These are phyloP conservation scores for Euura saliciscinereae DNA, from an alignment of 1,140 invertebrate genomes.

Conservation along the genomic window DNA sequence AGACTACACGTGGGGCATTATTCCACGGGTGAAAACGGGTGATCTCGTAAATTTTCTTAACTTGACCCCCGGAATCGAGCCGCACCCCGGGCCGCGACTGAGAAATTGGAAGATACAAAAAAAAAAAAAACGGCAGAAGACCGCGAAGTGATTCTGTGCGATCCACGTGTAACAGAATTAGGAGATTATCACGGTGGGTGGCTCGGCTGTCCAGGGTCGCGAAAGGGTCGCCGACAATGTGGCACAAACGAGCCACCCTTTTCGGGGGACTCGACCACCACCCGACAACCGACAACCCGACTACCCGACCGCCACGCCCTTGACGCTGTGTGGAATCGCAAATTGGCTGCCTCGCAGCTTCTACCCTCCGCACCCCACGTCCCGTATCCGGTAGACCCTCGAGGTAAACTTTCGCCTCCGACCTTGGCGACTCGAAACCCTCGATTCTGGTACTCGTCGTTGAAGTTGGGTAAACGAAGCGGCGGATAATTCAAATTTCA, in stretches of 20 bases:
- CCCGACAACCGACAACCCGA: slow-evolving; percentile 30
- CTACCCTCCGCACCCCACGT: slow-evolving; percentile 6
- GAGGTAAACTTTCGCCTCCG: neutral
- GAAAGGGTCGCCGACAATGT: slow-evolving; percentile 40
- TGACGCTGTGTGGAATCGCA: slow-evolving; percentile 42
- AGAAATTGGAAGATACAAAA: too few species aligned
- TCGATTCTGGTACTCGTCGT: too few species aligned
- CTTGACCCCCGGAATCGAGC: too few species aligned
- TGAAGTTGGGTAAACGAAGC: too few species aligned
- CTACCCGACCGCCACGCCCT: slow-evolving; percentile 40
- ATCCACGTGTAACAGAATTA: neutral
- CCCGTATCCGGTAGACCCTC: neutral
- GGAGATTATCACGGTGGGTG: neutral
- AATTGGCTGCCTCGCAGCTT: slow-evolving; percentile 36
- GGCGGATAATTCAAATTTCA: too few species aligned
- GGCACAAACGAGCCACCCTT: slow-evolving; percentile 40
- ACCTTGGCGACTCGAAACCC: neutral
- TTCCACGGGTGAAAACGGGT: neutral
- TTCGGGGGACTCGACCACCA: slow-evolving; percentile 20
- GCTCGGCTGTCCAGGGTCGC: slow-evolving; percentile 1
- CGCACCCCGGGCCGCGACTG: too few species aligned
- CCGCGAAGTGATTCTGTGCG: neutral
- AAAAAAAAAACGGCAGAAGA: too few species aligned
- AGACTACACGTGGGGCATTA: neutral
- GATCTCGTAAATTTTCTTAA: neutral